phyloP scores from a whole-genome alignment of 2,113 vertebrate species.

The Seriola dumerili region DNA sequence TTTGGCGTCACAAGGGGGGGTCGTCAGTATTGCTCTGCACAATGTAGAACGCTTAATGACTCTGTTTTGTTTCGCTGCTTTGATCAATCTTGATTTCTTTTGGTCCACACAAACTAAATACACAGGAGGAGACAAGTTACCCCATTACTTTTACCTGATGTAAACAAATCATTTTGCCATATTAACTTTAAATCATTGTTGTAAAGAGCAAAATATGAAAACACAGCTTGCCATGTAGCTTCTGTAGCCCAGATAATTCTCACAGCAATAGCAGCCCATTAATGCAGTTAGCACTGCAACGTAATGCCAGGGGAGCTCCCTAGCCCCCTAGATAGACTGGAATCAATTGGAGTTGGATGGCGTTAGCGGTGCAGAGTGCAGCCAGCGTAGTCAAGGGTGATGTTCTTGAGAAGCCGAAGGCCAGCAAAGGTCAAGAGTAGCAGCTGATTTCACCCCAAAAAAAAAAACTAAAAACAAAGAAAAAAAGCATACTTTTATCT shows the following conservation, averaged over 20 bases:
- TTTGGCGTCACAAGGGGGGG: slow-evolving; percentile 47
- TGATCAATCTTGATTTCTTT: slow-evolving; percentile 46
- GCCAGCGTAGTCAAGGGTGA: slow-evolving; percentile 34
- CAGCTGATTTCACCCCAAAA: slow-evolving; percentile 58
- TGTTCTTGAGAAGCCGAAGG: slow-evolving; percentile 55
- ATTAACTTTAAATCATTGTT: slow-evolving; percentile 25
- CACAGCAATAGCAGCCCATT: slow-evolving; percentile 53
- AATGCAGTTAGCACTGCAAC: slow-evolving; percentile 67
- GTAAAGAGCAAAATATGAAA: slow-evolving; percentile 33
- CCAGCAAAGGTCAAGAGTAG: slow-evolving; percentile 56
- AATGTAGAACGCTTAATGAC: slow-evolving; percentile 50
- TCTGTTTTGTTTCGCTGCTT: slow-evolving; percentile 30
- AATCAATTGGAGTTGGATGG: slow-evolving; percentile 71
- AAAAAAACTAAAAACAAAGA: slow-evolving; percentile 15
- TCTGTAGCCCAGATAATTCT: slow-evolving; percentile 31
- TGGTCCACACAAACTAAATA: slow-evolving; percentile 11
- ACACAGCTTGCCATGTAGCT: slow-evolving; percentile 25
- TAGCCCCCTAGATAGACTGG: slow-evolving; percentile 35
- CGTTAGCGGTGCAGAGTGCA: slow-evolving; percentile 39
- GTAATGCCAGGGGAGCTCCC: slow-evolving; percentile 60
- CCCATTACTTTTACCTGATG: slow-evolving; percentile 30
- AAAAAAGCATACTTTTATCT: slow-evolving; percentile 19
- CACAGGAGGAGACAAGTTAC: background rate
- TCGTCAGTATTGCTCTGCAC: slow-evolving; percentile 45
- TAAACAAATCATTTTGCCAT: slow-evolving; percentile 35